Evolutionary conservation across 2,797 vertebrate genomes (phyloP).

Genomic region (Centropyge bicolor): DNA sequence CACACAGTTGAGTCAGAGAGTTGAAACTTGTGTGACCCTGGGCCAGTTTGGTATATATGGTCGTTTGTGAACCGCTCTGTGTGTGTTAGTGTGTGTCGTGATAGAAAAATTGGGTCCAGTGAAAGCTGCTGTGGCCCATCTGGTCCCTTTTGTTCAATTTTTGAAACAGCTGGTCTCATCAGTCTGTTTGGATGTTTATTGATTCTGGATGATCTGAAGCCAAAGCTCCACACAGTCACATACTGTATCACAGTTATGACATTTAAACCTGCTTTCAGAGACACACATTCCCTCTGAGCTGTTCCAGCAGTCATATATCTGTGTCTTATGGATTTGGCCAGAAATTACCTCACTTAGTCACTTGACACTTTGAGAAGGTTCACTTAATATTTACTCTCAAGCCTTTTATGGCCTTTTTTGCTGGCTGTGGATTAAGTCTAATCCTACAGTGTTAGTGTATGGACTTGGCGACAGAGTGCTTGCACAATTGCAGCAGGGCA

Average conservation of each 20-base stretch:
- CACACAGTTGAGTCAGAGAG: neutral
- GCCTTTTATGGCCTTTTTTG: conserved; percentile 34
- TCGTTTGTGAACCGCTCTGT: conserved; percentile 16
- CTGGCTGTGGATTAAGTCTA: conserved; percentile 55
- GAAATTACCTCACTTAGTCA: conserved; percentile 25
- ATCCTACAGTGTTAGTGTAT: conserved; percentile 42
- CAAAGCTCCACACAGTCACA: neutral
- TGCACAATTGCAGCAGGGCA: conserved; percentile 20
- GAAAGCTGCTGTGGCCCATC: conserved; percentile 1
- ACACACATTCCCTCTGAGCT: neutral
- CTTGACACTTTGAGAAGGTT: conserved; percentile 9
- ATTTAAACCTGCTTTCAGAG: conserved; percentile 21
- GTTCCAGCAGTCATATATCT: neutral
- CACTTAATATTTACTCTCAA: conserved; percentile 40
- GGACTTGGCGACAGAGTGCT: conserved; percentile 10
- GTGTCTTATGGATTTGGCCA: neutral
- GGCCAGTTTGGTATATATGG: conserved; percentile 19
- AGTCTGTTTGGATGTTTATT: conserved; percentile 32
- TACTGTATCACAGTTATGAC: neutral
- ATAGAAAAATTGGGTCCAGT: neutral
- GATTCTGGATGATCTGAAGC: conserved; percentile 12
- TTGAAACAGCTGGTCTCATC: conserved; percentile 2
- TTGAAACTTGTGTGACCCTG: conserved; percentile 5
- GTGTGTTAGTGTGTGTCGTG: conserved; percentile 14
- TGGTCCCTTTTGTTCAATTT: conserved; percentile 8